phyloP scores from a whole-genome alignment of 2,797 vertebrate genomes.

The Alcedo quadribrachys region DNA sequence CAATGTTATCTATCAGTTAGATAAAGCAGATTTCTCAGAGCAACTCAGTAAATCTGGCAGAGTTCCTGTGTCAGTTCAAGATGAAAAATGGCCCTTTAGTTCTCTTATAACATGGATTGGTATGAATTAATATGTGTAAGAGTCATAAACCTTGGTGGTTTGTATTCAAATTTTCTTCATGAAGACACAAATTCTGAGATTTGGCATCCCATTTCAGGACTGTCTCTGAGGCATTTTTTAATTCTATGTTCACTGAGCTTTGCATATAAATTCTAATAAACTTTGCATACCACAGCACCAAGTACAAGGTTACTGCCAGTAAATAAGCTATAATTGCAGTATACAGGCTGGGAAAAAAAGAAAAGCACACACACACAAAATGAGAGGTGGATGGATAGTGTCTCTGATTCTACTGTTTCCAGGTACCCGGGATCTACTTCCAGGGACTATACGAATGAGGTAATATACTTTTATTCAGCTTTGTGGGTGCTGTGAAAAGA shows the following conservation, averaged over 20 bases:
- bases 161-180: constrained; percentile 59
- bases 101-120: constrained; percentile 29
- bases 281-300: not conserved
- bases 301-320: constrained; percentile 8
- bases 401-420: not conserved
- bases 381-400: not conserved
- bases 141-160: constrained; percentile 28
- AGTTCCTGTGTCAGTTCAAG: constrained; percentile 50
- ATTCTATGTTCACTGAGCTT: constrained; percentile 46
- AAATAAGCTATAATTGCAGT: not conserved
- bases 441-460: not conserved
- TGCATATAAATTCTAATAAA: constrained; percentile 54
- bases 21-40: constrained; percentile 30
- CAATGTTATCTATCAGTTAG: constrained; percentile 71
- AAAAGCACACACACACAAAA: not conserved
- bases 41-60: constrained; percentile 67
- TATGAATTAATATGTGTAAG: constrained; percentile 67
- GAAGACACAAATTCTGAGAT: constrained; percentile 54
- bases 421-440: not conserved
- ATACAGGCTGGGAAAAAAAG: not conserved
- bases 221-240: constrained; percentile 44
- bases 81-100: constrained; percentile 64
- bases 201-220: constrained; percentile 45
- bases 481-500: not conserved
- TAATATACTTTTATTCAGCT: not conserved